Percentiles rank a stretch among this genome's conserved stretches.
phyloP scores from a whole-genome alignment of 2,113 vertebrate species.

The Centropristis striata region DNA sequence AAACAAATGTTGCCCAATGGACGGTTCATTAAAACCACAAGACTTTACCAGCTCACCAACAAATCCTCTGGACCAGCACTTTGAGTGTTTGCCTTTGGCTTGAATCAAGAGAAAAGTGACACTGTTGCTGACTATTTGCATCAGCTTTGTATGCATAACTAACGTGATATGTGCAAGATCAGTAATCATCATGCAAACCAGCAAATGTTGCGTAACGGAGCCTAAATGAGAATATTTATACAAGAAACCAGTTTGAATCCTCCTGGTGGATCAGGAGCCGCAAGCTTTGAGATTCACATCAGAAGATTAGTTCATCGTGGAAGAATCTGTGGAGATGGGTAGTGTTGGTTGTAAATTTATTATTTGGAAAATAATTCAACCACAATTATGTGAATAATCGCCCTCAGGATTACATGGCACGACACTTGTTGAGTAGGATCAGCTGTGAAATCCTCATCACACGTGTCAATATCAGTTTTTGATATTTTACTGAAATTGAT shows the following conservation, averaged over 20 bases:
- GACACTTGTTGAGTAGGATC: conserved; percentile 16
- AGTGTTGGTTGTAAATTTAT: conserved; percentile 13
- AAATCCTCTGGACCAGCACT: not conserved
- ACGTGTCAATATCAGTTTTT: not conserved
- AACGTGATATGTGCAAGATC: conserved; percentile 21
- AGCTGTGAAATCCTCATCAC: conserved; percentile 5
- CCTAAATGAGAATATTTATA: conserved; percentile 29
- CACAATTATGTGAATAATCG: conserved; percentile 34
- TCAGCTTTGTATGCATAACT: conserved; percentile 30
- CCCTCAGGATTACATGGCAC: conserved; percentile 7
- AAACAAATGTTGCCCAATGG: not conserved
- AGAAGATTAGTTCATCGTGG: not conserved
- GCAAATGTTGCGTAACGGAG: conserved; percentile 19
- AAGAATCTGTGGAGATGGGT: not conserved
- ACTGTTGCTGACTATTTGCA: conserved; percentile 40
- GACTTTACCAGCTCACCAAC: not conserved
- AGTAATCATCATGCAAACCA: conserved; percentile 23
- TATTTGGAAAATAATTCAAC: conserved; percentile 15
- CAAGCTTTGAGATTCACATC: conserved; percentile 1
- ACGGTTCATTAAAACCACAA: not conserved
- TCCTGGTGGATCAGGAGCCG: not conserved
- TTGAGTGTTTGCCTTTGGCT: not conserved
- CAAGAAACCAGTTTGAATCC: conserved; percentile 11
- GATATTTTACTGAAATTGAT: not conserved
- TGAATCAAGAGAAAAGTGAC: not conserved